A percentile compares a stretch with the other conserved stretches of the same genome.
phyloP scores from a whole-genome alignment of 2,797 vertebrate species.

The Heteromormyrus szaboi region DNA sequence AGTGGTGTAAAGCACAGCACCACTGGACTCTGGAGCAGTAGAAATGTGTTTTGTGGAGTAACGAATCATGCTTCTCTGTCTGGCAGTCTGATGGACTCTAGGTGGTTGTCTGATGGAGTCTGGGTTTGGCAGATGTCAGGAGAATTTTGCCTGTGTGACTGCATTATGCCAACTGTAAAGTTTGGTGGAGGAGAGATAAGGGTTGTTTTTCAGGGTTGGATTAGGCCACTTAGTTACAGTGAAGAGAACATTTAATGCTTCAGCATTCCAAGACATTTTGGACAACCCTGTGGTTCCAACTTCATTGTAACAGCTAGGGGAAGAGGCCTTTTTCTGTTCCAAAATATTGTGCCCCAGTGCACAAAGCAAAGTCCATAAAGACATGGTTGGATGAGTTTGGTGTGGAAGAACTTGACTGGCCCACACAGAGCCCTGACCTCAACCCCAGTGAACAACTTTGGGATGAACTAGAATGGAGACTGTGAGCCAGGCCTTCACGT shows the following conservation, averaged over 20 bases:
- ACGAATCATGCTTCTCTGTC: neutral
- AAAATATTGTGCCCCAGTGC: neutral
- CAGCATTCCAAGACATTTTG: neutral
- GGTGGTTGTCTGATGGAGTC: neutral
- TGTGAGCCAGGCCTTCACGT: neutral
- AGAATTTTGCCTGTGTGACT: neutral
- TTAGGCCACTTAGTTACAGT: neutral
- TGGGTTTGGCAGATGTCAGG: neutral
- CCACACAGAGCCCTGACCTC: neutral
- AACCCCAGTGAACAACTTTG: neutral
- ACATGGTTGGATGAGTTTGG: neutral
- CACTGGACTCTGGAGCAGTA: neutral
- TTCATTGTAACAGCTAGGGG: neutral
- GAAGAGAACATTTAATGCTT: neutral
- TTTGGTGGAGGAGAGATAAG: neutral
- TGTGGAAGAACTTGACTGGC: neutral
- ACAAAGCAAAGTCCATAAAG: neutral
- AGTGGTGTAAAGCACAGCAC: neutral
- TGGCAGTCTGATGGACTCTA: neutral
- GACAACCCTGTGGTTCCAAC: neutral
- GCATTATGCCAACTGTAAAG: neutral
- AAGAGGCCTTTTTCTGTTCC: neutral
- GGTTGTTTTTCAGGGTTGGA: neutral
- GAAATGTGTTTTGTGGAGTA: neutral
- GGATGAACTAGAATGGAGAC: neutral